Evolutionary conservation across 2,797 vertebrate genomes (phyloP), one percentile per base, ranked within the genome.

Genomic region (Scolopax bukidnonensis): DNA sequence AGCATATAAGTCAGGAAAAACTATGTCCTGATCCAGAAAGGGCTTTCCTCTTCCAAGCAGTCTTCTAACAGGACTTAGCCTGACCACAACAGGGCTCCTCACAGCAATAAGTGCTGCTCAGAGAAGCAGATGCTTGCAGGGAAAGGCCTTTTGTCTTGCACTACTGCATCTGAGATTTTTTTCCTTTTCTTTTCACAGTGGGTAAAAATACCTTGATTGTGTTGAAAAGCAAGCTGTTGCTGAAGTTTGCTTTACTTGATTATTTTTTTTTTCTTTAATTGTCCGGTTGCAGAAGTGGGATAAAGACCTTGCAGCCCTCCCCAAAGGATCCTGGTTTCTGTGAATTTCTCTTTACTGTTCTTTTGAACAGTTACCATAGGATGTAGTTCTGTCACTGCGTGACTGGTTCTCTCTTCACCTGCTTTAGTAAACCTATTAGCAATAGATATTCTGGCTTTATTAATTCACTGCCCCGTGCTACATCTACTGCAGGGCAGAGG

Each of bases 81-180:
- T 71, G 79, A 43, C 89, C 85, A 60, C 63, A 79, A 27, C 1
- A 91, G 84, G 65, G 70, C 61, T 85, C 28, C 61, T 89, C 54
- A 75, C 59, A 94, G 82, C 76, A 92, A 54, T 84, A 48, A 93
- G 65, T 6, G 21, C 57, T 90, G 92, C 70, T 86, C 82, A 70
- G 59, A 79, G 65, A 60, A 16, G 6, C n/a, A 94, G 74, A 79
- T 80, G 36, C 81, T 95, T 96, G 32, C 73, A 93, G 73, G 88
- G 45, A 69, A 70, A 87, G 65, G 50, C 53, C 43, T 85, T 91
- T 91, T 90, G 84, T 88, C 92, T 94, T 89, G 87, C 78, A 79
- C 16, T 74, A 50, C 40, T 93, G 57, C 71, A 79, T 57, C 57
- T 90, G 33, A 76, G 61, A 25, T 60, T 65, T 57, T 63, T 51